Evolutionary conservation across 2,113 vertebrate genomes (phyloP), one percentile per base, ranked within the genome.

Genomic region (Anolis sagrei): DNA sequence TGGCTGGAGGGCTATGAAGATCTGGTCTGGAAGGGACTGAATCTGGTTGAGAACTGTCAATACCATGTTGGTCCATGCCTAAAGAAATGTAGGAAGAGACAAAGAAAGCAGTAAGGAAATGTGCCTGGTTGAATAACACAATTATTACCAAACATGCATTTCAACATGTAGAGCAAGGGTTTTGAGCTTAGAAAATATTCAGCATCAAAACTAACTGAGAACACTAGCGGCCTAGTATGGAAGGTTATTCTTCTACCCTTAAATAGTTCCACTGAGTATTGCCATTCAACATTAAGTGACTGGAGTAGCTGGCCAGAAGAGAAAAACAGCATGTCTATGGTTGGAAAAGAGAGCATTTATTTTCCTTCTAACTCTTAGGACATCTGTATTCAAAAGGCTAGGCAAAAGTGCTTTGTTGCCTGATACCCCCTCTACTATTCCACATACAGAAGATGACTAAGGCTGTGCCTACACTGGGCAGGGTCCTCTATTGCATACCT

Each of bases 11-110:
- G 98, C 98, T 32, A 96, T 95, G 93, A 99, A 99, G 0, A 95
- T 97, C 72, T 96, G 92, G 91, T 99, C 98, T 0, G 98, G 96
- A 32, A 99, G 95, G 48, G 97, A 95, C 93, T 98, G 98, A 89
- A 99, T 97, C 94, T 99, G 98, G 77, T 98, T 99, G 83, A 99
- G 97, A 88, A 99, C 96, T 0, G 97, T 98, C 93, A 99, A 93
- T 89, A 99, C 97, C 99, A 99, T 99, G 95, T 97, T 99, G 96
- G 98, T 99, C 99, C 99, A 99, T 0, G 99, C 98, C 99, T 99
- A 86, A 7, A 27, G 91, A 51, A 85, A 81, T 87, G 21, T 51
- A 66, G 58, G 83, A 27, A 73, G 21, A 62, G 36, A 72, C 34
- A 19, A 39, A 68, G 64, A 48, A 61, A 2, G 61, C 79, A 84